Percentiles rank a stretch among this genome's conserved stretches.
Evolutionary conservation across 2,888 invertebrate species (phyloP).

Genomic region (Agonopterix alstromeriana): DNA sequence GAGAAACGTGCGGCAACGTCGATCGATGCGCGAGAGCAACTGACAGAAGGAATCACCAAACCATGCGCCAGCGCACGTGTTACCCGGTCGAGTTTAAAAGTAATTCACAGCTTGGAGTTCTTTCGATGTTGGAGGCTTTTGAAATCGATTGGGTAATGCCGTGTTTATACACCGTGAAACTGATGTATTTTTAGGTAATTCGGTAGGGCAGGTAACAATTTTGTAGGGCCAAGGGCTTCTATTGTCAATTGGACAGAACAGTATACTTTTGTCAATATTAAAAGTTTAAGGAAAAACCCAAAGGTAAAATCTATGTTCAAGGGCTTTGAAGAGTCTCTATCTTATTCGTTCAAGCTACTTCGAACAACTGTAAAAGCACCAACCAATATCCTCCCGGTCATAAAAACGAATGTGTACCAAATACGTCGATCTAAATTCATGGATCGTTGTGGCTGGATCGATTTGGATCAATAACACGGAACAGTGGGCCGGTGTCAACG

Average conservation of each 20-base stretch:
- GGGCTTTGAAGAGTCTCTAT: no score
- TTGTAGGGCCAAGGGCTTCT: constrained; percentile 54
- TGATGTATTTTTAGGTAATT: constrained; percentile 69
- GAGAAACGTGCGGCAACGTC: constrained; percentile 27
- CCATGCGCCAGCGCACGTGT: constrained; percentile 61
- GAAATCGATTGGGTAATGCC: constrained; percentile 19
- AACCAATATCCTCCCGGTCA: constrained; percentile 4
- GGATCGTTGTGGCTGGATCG: constrained; percentile 31
- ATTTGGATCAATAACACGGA: constrained; percentile 65
- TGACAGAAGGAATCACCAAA: constrained; percentile 52
- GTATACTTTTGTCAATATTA: no score
- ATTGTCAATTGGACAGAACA: no score
- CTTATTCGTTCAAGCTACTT: no score
- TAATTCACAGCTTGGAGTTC: constrained; percentile 11
- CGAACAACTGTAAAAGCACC: background rate
- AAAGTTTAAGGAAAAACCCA: no score
- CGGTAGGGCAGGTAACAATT: constrained; percentile 58
- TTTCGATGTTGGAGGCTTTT: constrained; percentile 9
- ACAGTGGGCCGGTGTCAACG: constrained; percentile 53
- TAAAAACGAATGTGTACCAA: constrained; percentile 18
- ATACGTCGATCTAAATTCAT: constrained; percentile 39
- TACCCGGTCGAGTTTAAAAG: constrained; percentile 36
- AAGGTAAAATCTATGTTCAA: no score
- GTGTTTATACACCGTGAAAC: constrained; percentile 66
- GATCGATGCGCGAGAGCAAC: constrained; percentile 66